Percentiles rank a stretch among this genome's conserved stretches.
phyloP scores from a whole-genome alignment of 2,113 vertebrate species.

The Amazona vittata region DNA sequence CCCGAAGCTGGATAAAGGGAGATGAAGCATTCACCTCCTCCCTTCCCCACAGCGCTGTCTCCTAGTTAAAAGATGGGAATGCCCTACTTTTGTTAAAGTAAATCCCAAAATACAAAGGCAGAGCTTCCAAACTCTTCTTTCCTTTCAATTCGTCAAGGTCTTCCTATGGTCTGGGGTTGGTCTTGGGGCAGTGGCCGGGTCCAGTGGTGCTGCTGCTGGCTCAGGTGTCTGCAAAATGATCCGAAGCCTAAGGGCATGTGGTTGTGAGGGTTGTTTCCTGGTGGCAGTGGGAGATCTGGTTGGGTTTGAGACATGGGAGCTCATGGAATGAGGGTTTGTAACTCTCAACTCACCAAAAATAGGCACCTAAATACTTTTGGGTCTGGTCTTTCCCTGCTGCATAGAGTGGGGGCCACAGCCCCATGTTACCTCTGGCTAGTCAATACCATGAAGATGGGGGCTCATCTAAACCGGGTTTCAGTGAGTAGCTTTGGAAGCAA shows the following conservation, averaged over 20 bases:
- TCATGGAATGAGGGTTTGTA: background rate
- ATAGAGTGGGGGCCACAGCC: background rate
- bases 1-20: background rate
- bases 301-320: background rate
- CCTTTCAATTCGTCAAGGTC: background rate
- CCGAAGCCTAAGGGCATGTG: background rate
- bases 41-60: too few species aligned
- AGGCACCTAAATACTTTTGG: background rate
- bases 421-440: background rate
- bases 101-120: background rate
- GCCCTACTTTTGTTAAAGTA: background rate
- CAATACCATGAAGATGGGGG: fast-evolving
- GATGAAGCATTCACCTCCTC: background rate
- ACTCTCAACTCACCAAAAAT: background rate
- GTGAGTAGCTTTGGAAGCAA: background rate
- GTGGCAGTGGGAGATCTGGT: background rate
- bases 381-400: background rate
- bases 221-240: background rate
- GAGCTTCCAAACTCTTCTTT: background rate
- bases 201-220: background rate
- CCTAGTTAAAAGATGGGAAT: background rate
- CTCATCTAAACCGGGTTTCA: background rate
- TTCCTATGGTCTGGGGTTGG: background rate
- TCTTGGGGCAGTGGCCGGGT: too few species aligned
- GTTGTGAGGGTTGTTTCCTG: background rate